These are phyloP conservation scores for Prunella strophiata DNA, from an alignment of 2,797 vertebrate species.

Conservation along the genomic window DNA sequence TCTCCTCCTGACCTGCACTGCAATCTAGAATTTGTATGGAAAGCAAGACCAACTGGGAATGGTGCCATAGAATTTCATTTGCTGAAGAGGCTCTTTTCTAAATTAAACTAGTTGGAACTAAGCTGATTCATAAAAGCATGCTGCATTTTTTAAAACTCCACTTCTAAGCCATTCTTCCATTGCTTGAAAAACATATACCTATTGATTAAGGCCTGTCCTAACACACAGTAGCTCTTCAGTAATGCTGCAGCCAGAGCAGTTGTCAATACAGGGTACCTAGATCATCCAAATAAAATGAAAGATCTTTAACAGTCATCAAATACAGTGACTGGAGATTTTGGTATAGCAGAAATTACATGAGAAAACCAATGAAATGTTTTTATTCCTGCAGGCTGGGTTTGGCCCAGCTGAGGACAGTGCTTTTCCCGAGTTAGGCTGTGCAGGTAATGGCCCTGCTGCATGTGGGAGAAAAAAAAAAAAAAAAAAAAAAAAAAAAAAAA, in stretches of 20 bases:
- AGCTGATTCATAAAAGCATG: background rate
- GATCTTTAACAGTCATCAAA: background rate
- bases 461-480: background rate
- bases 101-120: conserved; percentile 42
- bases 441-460: background rate
- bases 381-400: background rate
- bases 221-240: background rate
- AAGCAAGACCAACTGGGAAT: background rate
- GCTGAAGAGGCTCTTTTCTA: conserved; percentile 52
- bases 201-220: background rate
- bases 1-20: background rate
- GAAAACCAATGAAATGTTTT: background rate
- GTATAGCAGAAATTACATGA: background rate
- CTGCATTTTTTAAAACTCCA: background rate
- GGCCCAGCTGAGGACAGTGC: background rate
- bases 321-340: background rate
- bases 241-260: background rate
- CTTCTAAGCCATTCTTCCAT: background rate
- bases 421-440: background rate
- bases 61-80: conserved; percentile 36
- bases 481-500: too few species aligned
- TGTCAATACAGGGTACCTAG: background rate
- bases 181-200: background rate
- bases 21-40: background rate
- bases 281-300: background rate